Base-by-base conservation (phyloP, 2,888 invertebrate species). In the Apodemia hepburni region DNA sequence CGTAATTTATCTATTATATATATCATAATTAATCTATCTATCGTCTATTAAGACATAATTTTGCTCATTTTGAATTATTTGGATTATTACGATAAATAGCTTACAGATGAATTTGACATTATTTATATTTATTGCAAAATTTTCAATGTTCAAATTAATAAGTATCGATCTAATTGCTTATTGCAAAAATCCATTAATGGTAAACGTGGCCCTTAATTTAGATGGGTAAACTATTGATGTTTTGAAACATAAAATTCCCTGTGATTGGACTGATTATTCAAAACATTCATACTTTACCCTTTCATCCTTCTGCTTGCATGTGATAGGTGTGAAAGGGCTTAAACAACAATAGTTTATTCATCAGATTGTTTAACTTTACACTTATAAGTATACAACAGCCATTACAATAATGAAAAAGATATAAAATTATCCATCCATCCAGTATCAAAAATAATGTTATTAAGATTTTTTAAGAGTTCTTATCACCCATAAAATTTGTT, bases 271-370 rank as follows among this genome's bases (percentile, higher is more conserved):
- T 68, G 68, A 62, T 67, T 67, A 64, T 85, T 88, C 89, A 90
- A 91, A 91, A 91, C 91, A 91, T 91, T 90, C 75, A 85, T 90
- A 90, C 69, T 90, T 91, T 91, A 91, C 90, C 87, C 84, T 86
- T 85, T 92, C 93, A 92, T 92, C 69, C 80, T 81, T 81, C 78
- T 75, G 84, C 82, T 82, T 89, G 90, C 88, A 88, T 87, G 88
- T 77, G 72, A 76, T 82, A 82, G 82, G 76, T 77, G 75, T 81
- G 83, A 84, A 89, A 86, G 87, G 92, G 85, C 84, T 87, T 86
- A 79, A 71, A 74, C 73, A 85, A 93, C 93, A 93, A 93, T 93
- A 93, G 93, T 94, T 93, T 93, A 93, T 93, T 93, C 93, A 94
- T 94, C 93, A 94, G 93, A 92, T 92, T 91, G 90, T 90, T 90